phyloP scores from a whole-genome alignment of 2,888 invertebrate species.

The Linyphia triangularis region DNA sequence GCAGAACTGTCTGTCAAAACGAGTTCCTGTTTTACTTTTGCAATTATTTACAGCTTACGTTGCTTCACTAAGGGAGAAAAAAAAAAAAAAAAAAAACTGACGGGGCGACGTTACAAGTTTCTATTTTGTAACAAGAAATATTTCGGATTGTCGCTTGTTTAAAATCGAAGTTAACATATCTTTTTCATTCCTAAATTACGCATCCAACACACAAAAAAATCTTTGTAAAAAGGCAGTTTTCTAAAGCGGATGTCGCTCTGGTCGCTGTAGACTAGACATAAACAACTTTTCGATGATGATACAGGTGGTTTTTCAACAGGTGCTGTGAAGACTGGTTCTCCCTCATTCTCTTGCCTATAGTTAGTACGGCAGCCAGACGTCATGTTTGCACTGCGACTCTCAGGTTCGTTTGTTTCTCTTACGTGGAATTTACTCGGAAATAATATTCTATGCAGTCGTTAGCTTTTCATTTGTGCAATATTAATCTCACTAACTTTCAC shows the following conservation, averaged over 20 bases:
- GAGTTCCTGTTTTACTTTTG: neutral
- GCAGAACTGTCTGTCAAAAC: neutral
- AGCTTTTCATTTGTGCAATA: neutral
- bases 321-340: neutral
- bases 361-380: no score
- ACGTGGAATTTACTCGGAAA: neutral
- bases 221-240: neutral
- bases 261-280: neutral
- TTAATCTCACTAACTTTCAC: no score
- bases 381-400: neutral
- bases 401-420: neutral
- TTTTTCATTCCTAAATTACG: neutral
- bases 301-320: neutral
- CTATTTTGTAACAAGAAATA: neutral
- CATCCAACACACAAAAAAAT: no score
- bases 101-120: neutral
- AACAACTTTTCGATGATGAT: neutral
- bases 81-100: neutral
- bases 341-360: neutral
- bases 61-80: neutral
- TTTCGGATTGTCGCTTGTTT: no score
- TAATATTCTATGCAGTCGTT: neutral
- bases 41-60: neutral
- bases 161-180: neutral
- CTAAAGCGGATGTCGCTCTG: neutral